A percentile compares a stretch with the other conserved stretches of the same genome.
These are phyloP conservation scores for Acholoe squamosa DNA, from an alignment of 2,888 invertebrate genomes.

Conservation along the genomic window DNA sequence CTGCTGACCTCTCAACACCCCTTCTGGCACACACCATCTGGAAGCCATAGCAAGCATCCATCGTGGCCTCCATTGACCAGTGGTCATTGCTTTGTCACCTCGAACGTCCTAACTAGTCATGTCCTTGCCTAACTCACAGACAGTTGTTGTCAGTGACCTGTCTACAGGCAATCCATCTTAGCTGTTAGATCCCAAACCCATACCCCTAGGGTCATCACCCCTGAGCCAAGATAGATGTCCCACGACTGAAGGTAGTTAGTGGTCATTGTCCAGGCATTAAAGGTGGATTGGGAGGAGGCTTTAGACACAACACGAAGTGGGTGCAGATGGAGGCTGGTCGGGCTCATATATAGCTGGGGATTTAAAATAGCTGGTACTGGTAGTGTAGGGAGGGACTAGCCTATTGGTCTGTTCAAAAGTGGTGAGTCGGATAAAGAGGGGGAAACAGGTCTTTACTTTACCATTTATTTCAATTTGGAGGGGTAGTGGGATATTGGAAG, in stretches of 20 bases:
- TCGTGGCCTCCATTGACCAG: constrained; percentile 34
- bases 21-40: neutral
- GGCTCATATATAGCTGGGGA: neutral
- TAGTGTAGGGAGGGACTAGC: neutral
- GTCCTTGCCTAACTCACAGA: constrained; percentile 38
- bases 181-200: too few relatives aligned
- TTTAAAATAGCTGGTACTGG: neutral
- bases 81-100: constrained; percentile 32
- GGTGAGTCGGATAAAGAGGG: neutral
- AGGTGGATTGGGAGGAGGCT: neutral
- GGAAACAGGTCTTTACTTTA: too few relatives aligned
- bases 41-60: constrained; percentile 35
- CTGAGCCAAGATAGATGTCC: constrained; percentile 25
- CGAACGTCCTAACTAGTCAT: neutral
- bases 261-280: constrained; percentile 40
- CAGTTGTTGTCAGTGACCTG: constrained; percentile 30
- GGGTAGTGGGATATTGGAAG: too few relatives aligned
- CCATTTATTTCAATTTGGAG: too few relatives aligned
- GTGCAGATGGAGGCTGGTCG: neutral
- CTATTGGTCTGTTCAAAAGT: neutral
- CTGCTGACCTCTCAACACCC: too few relatives aligned
- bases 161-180: constrained; percentile 19
- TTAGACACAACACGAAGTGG: neutral
- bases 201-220: constrained; percentile 17
- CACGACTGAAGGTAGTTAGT: constrained; percentile 26